Evolutionary conservation across 2,888 invertebrate species (phyloP).

Genomic region (Tanypteryx hageni): DNA sequence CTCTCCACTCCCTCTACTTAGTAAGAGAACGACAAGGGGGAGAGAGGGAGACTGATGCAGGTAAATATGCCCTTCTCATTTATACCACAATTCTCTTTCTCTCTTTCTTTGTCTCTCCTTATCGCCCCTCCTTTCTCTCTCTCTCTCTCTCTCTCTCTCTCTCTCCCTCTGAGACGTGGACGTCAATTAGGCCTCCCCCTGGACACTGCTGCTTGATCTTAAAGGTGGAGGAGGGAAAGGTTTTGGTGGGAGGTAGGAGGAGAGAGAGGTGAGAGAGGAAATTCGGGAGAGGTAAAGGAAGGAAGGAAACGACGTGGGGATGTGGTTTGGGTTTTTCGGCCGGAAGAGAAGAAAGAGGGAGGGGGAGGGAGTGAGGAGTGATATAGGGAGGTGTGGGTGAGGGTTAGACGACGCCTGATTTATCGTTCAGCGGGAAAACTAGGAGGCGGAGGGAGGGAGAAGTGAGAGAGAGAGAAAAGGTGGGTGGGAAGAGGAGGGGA

Average conservation of each 20-base stretch:
- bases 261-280: neutral
- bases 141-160: neutral
- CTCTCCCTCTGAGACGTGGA: neutral
- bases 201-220: constrained; percentile 18
- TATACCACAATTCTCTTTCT: neutral
- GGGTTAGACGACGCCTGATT: constrained; percentile 33
- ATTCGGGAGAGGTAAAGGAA: neutral
- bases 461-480: neutral
- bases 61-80: neutral
- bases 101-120: neutral
- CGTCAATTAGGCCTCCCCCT: constrained; percentile 44
- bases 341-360: neutral
- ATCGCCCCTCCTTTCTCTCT: neutral
- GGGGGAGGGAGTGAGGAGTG: neutral
- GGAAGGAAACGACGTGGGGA: neutral
- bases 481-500: neutral
- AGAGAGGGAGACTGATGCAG: neutral
- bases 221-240: neutral
- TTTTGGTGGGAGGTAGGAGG: neutral
- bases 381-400: neutral
- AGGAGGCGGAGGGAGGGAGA: neutral
- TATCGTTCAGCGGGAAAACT: constrained; percentile 15
- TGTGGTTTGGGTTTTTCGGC: neutral
- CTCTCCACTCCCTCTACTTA: neutral
- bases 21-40: neutral